Percentiles rank a stretch among this genome's conserved stretches.
phyloP scores from a whole-genome alignment of 2,888 invertebrate species.

The Hyppa rectilinea region DNA sequence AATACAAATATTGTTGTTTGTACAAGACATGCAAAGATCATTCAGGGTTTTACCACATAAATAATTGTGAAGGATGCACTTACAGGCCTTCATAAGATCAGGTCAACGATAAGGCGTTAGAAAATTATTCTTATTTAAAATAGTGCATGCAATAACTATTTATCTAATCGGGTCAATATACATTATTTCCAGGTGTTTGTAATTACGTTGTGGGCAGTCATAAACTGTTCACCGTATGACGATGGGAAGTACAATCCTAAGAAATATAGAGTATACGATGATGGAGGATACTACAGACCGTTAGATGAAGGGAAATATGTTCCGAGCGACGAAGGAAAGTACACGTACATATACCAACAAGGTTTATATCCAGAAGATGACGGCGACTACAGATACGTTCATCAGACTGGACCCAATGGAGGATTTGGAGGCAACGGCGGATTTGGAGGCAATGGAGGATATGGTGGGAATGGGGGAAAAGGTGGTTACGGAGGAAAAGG shows the following conservation, averaged over 20 bases:
- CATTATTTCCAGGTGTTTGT: constrained; percentile 76
- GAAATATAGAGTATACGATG: constrained; percentile 79
- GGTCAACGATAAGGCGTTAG: constrained; percentile 32
- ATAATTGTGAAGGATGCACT: constrained; percentile 29
- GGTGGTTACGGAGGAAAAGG: constrained; percentile 63
- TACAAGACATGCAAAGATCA: constrained; percentile 12
- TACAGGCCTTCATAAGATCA: constrained; percentile 18
- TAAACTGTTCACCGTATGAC: constrained; percentile 76
- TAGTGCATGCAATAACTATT: constrained; percentile 9
- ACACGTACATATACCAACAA: constrained; percentile 85
- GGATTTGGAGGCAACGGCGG: constrained; percentile 76
- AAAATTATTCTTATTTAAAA: constrained; percentile 29
- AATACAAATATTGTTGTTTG: constrained; percentile 16
- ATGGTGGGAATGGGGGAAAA: constrained; percentile 69
- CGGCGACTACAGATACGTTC: constrained; percentile 89
- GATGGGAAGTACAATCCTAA: constrained; percentile 83
- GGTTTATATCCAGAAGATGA: constrained; percentile 81
- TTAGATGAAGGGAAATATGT: constrained; percentile 88
- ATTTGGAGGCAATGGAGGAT: constrained; percentile 71
- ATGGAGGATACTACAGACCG: constrained; percentile 86
- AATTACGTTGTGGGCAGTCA: constrained; percentile 72
- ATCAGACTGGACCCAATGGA: constrained; percentile 81
- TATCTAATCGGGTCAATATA: constrained; percentile 34
- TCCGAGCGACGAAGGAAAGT: constrained; percentile 89
- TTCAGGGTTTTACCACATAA: constrained; percentile 17